Conservation (phyloP, 2,888 invertebrate genomes). For the Drosophila crucigera region DNA sequence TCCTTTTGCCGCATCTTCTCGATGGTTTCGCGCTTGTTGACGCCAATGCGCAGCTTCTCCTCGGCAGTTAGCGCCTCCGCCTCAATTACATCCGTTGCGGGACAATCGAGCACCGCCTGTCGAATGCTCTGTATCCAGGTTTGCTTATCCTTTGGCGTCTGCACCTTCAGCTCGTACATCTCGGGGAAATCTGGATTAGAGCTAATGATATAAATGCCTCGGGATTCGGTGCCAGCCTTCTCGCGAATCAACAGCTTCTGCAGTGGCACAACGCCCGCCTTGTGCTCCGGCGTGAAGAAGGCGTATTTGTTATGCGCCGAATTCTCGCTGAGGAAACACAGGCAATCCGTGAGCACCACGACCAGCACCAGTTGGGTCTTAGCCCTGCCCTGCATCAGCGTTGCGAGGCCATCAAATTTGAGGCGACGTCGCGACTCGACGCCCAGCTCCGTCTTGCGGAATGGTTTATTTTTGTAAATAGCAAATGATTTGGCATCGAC, state of each 20-base stretch:
- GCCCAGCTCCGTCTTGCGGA: conserved; percentile 96
- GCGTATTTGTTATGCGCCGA: conserved; percentile 95
- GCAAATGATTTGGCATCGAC: conserved; percentile 97
- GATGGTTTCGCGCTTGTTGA: conserved; percentile 86
- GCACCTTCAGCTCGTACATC: conserved; percentile 97
- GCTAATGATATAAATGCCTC: conserved; percentile 96
- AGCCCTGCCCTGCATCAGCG: conserved; percentile 95
- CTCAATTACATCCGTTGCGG: conserved; percentile 91
- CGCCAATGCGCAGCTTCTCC: conserved; percentile 89
- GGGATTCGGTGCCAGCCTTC: conserved; percentile 95
- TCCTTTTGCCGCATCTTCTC: conserved; percentile 95
- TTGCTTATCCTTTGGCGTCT: conserved; percentile 95
- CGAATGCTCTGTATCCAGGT: conserved; percentile 95
- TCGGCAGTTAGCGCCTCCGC: conserved; percentile 91
- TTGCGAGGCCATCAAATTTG: conserved; percentile 95
- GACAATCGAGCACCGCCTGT: conserved; percentile 93
- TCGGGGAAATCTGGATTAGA: conserved; percentile 96
- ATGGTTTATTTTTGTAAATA: conserved; percentile 93
- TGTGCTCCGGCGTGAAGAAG: conserved; percentile 97
- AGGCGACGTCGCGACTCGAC: conserved; percentile 93
- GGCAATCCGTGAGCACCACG: conserved; percentile 95
- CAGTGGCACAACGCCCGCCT: conserved; percentile 97
- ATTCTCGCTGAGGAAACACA: conserved; percentile 96
- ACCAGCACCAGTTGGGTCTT: conserved; percentile 95
- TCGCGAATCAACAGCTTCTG: conserved; percentile 96